Evolutionary conservation across 1,140 invertebrate species (phyloP).

Genomic region (Drosophila pallidifrons): DNA sequence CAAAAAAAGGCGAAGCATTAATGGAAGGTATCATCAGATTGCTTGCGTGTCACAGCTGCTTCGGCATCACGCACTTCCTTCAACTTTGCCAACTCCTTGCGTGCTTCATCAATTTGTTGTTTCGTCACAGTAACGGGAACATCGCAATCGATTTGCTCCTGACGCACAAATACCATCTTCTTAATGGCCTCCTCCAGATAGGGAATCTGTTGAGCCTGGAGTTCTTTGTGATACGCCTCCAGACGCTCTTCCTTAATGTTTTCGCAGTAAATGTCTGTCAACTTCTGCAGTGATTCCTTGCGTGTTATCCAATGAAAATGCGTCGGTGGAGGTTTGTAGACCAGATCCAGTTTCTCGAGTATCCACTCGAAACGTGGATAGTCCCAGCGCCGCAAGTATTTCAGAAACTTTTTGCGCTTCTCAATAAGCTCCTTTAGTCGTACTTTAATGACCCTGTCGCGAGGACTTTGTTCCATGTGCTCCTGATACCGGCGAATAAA

Average conservation of each 20-base stretch:
- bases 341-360: constrained; percentile 91
- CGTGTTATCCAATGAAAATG: constrained; percentile 87
- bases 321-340: constrained; percentile 89
- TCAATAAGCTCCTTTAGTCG: constrained; percentile 90
- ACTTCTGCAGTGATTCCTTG: constrained; percentile 88
- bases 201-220: constrained; percentile 89
- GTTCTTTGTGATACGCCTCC: constrained; percentile 87
- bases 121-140: constrained; percentile 88
- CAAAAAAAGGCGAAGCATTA: constrained; percentile 29
- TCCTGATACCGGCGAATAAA: constrained; percentile 87
- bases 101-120: constrained; percentile 88
- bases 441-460: constrained; percentile 86
- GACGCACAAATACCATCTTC: constrained; percentile 88
- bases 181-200: constrained; percentile 89
- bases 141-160: constrained; percentile 89
- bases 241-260: constrained; percentile 88
- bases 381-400: constrained; percentile 89
- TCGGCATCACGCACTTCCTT: constrained; percentile 57
- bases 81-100: constrained; percentile 86
- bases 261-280: constrained; percentile 89
- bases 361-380: constrained; percentile 95
- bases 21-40: constrained; percentile 65
- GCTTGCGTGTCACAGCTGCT: constrained; percentile 46
- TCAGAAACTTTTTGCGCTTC: constrained; percentile 90
- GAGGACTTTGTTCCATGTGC: constrained; percentile 85